Evolutionary conservation across 1,140 invertebrate species (phyloP), one percentile per base, ranked within the genome.

Genomic region (Macrobrachium rosenbergii): DNA sequence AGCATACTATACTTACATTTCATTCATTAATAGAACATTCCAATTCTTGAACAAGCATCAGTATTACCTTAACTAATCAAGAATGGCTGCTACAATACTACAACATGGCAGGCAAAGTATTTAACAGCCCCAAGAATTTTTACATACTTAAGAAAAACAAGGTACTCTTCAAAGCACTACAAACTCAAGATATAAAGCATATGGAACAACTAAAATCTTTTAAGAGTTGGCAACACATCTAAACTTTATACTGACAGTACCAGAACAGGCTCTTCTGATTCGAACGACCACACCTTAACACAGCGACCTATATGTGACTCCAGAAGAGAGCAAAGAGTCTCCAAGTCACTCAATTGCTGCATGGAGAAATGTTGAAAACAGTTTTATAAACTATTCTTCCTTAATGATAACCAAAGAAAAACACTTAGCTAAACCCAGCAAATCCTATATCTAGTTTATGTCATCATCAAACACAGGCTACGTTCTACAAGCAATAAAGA

Each of bases 261-360:
- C 83, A 84, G 28, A 23, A 84, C 75, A 63, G 83, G 83, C 62
- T 84, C 83, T 62, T 75, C 83, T 23, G 28, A 62, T n/a, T 78
- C 58, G 28, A 77, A 76, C n/a, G 83, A 63, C 59, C 45, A 78
- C 69, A 84, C 60, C 73, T 78, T 84, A 67, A 84, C 64, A 52
- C 69, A 64, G 28, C 83, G 83, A 8, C 73, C 83, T 63, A 84
- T 21, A 43, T 84, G 83, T 21, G 45, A 23, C 62, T 64, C 83
- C 59, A 84, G 83, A 2, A 84, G 72, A 28, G 83, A 63, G 37
- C 43, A 81, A 60, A 81, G 59, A 67, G 21, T 21, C 79, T 81
- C 79, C 79, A 81, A 37, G 28, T 67, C 37, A 67, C 16, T 67
- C 37, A 28, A 64, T 43, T 37, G 79, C 62, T 64, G 79, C 79